Evolutionary conservation across 2,797 vertebrate species (phyloP).

Genomic region (Sebastes hubbsi): DNA sequence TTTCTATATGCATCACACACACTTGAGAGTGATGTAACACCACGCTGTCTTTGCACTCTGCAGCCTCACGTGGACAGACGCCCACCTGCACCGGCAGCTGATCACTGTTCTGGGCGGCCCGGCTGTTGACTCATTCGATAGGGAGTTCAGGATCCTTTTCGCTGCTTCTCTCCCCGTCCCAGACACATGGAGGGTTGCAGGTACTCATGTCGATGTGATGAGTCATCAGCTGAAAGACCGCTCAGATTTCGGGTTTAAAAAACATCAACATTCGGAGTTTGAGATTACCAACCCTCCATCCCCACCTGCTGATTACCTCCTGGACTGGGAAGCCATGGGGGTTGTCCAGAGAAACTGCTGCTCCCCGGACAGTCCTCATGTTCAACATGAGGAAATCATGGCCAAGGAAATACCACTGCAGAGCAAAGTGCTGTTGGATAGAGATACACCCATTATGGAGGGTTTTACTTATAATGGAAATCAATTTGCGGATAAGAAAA

Average conservation of each 20-base stretch:
- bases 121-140: slow-evolving; percentile 82
- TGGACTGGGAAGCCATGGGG: slow-evolving; percentile 84
- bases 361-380: slow-evolving; percentile 5
- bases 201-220: neutral
- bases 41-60: slow-evolving; percentile 6
- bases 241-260: slow-evolving; percentile 16
- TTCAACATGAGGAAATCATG: slow-evolving; percentile 13
- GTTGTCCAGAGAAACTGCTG: slow-evolving; percentile 48
- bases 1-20: neutral
- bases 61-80: slow-evolving; percentile 90
- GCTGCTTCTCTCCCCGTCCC: slow-evolving; percentile 81
- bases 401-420: neutral
- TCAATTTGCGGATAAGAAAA: slow-evolving; percentile 27
- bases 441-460: slow-evolving; percentile 3
- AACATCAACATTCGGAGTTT: slow-evolving; percentile 33
- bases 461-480: slow-evolving; percentile 23
- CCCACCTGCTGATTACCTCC: slow-evolving; percentile 39
- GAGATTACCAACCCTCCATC: slow-evolving; percentile 57
- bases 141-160: slow-evolving; percentile 88
- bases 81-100: slow-evolving; percentile 89
- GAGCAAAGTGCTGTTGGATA: slow-evolving; percentile 21
- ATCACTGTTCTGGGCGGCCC: slow-evolving; percentile 86
- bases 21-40: neutral
- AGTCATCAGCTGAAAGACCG: slow-evolving; percentile 18
- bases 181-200: slow-evolving; percentile 35